A percentile compares a stretch with the other conserved stretches of the same genome.
These are phyloP conservation scores for Drosophila dives DNA, from an alignment of 2,888 invertebrate species.

Conservation along the genomic window DNA sequence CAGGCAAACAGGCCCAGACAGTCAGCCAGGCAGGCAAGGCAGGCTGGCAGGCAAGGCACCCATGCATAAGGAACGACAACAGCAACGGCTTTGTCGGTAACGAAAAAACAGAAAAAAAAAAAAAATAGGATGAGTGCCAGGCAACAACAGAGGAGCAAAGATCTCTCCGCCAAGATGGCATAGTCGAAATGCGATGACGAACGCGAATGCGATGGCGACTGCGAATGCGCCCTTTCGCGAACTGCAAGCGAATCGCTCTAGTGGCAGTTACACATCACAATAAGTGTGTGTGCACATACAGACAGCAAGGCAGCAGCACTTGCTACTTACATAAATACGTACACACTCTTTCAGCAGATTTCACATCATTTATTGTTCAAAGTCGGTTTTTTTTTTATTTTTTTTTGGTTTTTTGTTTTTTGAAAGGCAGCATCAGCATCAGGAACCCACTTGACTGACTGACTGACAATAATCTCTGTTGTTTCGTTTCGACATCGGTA, in stretches of 20 bases:
- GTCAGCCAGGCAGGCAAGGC: constrained; percentile 29
- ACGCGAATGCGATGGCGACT: constrained; percentile 34
- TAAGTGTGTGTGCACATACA: constrained; percentile 3
- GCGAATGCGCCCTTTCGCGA: constrained; percentile 54
- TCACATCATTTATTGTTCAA: constrained; percentile 76
- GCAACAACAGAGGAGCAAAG: constrained; percentile 49
- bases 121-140: constrained; percentile 37
- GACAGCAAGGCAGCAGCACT: constrained; percentile 9
- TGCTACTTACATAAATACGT: constrained; percentile 13
- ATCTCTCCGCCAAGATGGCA: constrained; percentile 31
- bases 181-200: constrained; percentile 12
- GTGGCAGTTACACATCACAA: constrained; percentile 24
- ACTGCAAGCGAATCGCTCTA: constrained; percentile 44
- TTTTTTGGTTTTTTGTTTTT: constrained; percentile 4
- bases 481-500: constrained; percentile 53
- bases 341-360: constrained; percentile 58
- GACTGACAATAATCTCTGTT: constrained; percentile 73
- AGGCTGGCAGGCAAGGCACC: constrained; percentile 31
- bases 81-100: constrained; percentile 57
- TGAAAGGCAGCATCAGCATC: constrained; percentile 59
- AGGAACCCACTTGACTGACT: constrained; percentile 65
- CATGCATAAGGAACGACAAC: constrained; percentile 63
- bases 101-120: neutral
- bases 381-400: constrained; percentile 28
- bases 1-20: constrained; percentile 55